A percentile compares a stretch with the other conserved stretches of the same genome.
Evolutionary conservation across 2,888 invertebrate species (phyloP).

Genomic region (Ectobius pallidus): DNA sequence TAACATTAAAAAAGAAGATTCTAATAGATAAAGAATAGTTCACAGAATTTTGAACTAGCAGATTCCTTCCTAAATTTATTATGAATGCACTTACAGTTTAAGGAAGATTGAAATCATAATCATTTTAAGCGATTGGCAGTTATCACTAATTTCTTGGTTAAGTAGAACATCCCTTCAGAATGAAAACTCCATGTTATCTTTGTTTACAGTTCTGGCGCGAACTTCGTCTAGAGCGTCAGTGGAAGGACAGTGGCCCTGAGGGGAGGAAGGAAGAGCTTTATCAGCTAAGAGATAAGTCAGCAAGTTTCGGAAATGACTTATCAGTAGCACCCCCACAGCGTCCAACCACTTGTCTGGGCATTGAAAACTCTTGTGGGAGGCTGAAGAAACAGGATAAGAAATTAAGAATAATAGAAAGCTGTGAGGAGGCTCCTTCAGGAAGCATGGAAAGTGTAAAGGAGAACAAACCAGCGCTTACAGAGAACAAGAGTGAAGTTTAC

Average conservation of each 20-base stretch:
- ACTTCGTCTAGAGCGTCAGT: constrained; percentile 63
- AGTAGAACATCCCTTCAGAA: too few species aligned
- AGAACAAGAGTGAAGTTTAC: too few species aligned
- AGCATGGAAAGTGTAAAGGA: neutral
- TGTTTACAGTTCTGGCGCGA: constrained; percentile 72
- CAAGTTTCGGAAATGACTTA: constrained; percentile 76
- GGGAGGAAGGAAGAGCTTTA: constrained; percentile 51
- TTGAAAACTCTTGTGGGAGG: constrained; percentile 49
- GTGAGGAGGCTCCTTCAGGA: neutral
- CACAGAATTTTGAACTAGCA: too few species aligned
- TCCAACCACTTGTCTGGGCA: constrained; percentile 69
- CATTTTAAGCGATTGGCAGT: too few species aligned
- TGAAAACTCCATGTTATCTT: too few species aligned
- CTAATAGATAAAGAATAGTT: too few species aligned
- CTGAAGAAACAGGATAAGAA: neutral
- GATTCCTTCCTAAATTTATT: too few species aligned
- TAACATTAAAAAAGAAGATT: too few species aligned
- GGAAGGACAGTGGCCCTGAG: constrained; percentile 52
- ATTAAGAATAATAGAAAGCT: neutral
- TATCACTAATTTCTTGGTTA: too few species aligned
- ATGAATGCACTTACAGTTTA: too few species aligned
- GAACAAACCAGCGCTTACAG: too few species aligned
- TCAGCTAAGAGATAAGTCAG: constrained; percentile 75
- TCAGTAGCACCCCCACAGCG: constrained; percentile 65
- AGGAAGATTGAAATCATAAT: too few species aligned